Evolutionary conservation across 2,113 vertebrate genomes (phyloP).

Genomic region (Alexandromys fortis): DNA sequence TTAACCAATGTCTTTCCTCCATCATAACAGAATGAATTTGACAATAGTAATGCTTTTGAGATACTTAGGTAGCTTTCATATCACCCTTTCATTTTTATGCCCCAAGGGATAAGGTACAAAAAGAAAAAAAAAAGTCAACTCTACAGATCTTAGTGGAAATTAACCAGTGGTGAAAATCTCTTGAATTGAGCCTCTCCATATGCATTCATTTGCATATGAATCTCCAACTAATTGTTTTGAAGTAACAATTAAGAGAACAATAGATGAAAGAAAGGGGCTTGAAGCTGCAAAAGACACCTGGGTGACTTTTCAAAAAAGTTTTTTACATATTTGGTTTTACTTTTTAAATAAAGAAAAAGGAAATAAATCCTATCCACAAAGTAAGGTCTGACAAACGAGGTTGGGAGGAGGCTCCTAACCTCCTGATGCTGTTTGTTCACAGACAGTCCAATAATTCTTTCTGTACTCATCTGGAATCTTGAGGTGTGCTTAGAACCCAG

Average conservation of each 20-base stretch:
- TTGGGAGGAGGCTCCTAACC: constrained; percentile 10
- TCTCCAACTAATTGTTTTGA: constrained; percentile 89
- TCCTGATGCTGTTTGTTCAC: not conserved
- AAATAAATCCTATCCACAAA: constrained; percentile 83
- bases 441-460: not conserved
- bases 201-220: constrained; percentile 89
- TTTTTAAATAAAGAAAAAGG: constrained; percentile 84
- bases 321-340: constrained; percentile 87
- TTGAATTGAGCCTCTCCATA: constrained; percentile 84
- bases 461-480: not conserved
- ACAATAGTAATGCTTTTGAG: constrained; percentile 82
- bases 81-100: constrained; percentile 82
- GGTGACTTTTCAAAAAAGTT: constrained; percentile 86
- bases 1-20: too few relatives aligned
- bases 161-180: constrained; percentile 85
- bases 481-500: not conserved
- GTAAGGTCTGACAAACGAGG: constrained; percentile 65
- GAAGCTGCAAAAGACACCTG: constrained; percentile 88
- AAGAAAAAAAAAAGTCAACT: constrained; percentile 73
- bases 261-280: constrained; percentile 86
- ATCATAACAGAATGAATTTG: constrained; percentile 62
- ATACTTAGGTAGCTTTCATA: constrained; percentile 70
- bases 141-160: constrained; percentile 87
- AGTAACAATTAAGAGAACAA: constrained; percentile 91
- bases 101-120: constrained; percentile 78